phyloP scores from a whole-genome alignment of 53 echinoderm and acorn worm species.

The Glandiceps talaboti region DNA sequence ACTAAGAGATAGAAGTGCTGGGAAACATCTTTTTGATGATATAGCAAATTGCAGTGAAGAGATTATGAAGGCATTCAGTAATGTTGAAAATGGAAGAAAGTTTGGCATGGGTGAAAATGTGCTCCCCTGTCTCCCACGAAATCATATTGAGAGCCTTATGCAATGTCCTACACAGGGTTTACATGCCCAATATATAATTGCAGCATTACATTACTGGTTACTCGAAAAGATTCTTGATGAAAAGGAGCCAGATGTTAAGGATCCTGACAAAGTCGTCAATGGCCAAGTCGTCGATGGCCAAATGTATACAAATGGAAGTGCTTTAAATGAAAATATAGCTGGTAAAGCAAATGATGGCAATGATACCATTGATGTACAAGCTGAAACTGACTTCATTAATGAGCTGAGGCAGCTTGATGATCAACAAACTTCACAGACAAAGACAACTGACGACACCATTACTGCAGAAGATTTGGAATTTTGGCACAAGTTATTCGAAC shows the following conservation, averaged over 20 bases:
- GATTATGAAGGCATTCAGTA: too few relatives aligned
- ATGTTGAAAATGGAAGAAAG: too few relatives aligned
- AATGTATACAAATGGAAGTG: too few relatives aligned
- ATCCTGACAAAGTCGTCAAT: too few relatives aligned
- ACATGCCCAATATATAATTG: neutral
- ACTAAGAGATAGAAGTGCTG: neutral
- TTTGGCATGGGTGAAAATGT: too few relatives aligned
- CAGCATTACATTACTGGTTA: neutral
- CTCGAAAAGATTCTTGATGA: neutral
- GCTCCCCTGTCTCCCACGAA: too few relatives aligned
- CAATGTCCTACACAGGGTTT: too few relatives aligned
- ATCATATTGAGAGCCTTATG: too few relatives aligned
- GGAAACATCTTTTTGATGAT: neutral
- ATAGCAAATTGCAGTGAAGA: too few relatives aligned
- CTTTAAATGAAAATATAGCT: too few relatives aligned
- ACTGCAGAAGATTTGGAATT: neutral
- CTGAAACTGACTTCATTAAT: neutral
- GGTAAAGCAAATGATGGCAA: neutral
- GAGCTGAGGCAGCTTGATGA: neutral
- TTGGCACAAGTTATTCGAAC: neutral
- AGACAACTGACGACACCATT: neutral
- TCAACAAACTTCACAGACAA: neutral
- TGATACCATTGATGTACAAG: neutral
- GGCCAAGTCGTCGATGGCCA: too few relatives aligned
- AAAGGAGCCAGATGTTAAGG: neutral